Base-by-base conservation (phyloP, 2,113 vertebrate species). In the Boleophthalmus pectinirostris region DNA sequence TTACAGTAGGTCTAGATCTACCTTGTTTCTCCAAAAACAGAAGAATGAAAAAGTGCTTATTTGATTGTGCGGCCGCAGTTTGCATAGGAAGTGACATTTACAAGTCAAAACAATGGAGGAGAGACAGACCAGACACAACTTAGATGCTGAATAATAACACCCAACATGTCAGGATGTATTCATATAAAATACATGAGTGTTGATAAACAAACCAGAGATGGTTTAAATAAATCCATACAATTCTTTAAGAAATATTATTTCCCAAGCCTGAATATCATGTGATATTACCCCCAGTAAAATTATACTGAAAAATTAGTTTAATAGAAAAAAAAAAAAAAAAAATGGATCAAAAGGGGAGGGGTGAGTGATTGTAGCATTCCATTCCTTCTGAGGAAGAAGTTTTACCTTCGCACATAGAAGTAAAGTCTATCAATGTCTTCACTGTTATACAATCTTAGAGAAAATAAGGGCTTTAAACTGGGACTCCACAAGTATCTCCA, bases 321-420 rank as follows among this genome's bases (percentile, higher is more conserved):
- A 21, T 23, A 23, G 12, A 1, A 14, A 70, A 51, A 38, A 74
- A 33, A 74, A 71, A 58, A 84, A 4, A 29, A 4, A 47, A 57
- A 24, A 69, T 64, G 69, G 57, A 18, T 12, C 9, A n/a, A 69
- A 6, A 33, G 65, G 63, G 38, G 38, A 60, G 43, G 1, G 20
- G 21, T 76, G 5, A n/a, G 24, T 78, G 18, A n/a, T 74, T 38
- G 69, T 2, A 24, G 54, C 82, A 86, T 90, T 89, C 86, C 74
- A 85, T 89, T 90, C 85, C 72, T 86, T 85, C 77, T 72, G 64
- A 51, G 78, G 80, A 61, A 65, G 21, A 61, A n/a, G n/a, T 53
- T 53, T 49, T 4, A 49, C 47, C 15, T 49, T 18, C 1, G 3
- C 29, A 29, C 29, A 29, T 29, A 4, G 29, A 29, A 4, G 4